Conservation (phyloP, 2,113 vertebrate species). For the Nansenia antarctica region DNA sequence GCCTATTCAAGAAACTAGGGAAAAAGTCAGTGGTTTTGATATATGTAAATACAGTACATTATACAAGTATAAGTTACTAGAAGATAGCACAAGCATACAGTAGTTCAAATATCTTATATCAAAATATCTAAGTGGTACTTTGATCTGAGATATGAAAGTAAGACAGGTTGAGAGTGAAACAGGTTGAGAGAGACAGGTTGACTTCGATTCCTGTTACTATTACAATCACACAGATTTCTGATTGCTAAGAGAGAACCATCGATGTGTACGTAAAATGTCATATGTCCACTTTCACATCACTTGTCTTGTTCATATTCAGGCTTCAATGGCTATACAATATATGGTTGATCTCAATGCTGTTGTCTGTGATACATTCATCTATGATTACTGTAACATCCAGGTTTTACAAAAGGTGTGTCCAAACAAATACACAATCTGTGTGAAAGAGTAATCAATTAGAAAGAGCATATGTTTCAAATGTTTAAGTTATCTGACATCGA, state of each 20-base stretch:
- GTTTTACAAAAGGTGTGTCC: conserved; percentile 6
- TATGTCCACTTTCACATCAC: not conserved
- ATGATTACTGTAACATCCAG: conserved; percentile 3
- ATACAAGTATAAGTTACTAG: not conserved
- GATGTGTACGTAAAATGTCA: not conserved
- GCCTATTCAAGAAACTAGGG: not conserved
- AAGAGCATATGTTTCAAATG: conserved; percentile 21
- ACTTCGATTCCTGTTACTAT: not conserved
- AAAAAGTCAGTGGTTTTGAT: not conserved
- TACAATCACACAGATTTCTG: not conserved
- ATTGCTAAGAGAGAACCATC: not conserved
- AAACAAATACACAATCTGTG: conserved; percentile 23
- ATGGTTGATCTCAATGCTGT: conserved; percentile 3
- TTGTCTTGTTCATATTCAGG: not conserved
- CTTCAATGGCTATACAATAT: conserved; percentile 23
- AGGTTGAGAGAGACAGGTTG: not conserved
- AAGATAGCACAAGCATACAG: not conserved
- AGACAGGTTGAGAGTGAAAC: not conserved
- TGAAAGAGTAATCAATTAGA: conserved; percentile 21
- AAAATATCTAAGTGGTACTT: not conserved
- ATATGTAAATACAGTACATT: not conserved
- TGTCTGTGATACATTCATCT: conserved; percentile 27
- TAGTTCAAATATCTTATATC: not conserved
- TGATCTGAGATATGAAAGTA: not conserved
- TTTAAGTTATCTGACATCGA: conserved; percentile 22